Evolutionary conservation across 1,140 invertebrate genomes (phyloP).

Genomic region (Nautilus pompilius): DNA sequence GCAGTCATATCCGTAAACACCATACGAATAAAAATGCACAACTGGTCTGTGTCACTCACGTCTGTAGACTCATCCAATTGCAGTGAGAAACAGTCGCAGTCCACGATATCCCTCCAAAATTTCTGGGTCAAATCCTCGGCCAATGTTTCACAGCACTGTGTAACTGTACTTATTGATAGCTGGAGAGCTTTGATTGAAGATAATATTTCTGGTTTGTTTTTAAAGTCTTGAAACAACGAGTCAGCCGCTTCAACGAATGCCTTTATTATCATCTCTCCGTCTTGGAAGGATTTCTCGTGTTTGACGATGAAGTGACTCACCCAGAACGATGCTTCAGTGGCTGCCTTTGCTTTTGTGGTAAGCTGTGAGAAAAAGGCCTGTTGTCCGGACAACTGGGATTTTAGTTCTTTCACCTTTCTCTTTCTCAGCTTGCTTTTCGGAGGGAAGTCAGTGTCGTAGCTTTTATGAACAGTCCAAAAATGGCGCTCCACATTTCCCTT

Average conservation of each 20-base stretch:
- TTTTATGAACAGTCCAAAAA: too few relatives aligned
- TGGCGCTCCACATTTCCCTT: too few relatives aligned
- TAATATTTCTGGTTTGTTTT: background rate
- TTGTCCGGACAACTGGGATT: too few relatives aligned
- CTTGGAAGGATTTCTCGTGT: too few relatives aligned
- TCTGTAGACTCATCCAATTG: background rate
- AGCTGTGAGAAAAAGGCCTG: too few relatives aligned
- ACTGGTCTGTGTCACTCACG: background rate
- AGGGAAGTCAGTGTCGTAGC: too few relatives aligned
- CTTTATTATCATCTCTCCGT: too few relatives aligned
- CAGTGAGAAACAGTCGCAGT: conserved; percentile 2
- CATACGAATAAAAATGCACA: conserved; percentile 1
- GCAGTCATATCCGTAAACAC: background rate
- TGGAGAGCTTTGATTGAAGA: background rate
- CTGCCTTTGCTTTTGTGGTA: too few relatives aligned
- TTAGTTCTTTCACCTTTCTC: too few relatives aligned
- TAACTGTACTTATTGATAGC: background rate
- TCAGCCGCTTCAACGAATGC: background rate
- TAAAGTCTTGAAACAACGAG: background rate
- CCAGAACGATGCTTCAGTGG: background rate
- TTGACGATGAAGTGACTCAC: background rate
- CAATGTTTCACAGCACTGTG: background rate
- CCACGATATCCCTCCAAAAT: background rate
- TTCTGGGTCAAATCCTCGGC: conserved; percentile 1
- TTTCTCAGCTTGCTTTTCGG: too few relatives aligned